phyloP scores from a whole-genome alignment of 2,888 invertebrate genomes.

The Tortrix viridana region DNA sequence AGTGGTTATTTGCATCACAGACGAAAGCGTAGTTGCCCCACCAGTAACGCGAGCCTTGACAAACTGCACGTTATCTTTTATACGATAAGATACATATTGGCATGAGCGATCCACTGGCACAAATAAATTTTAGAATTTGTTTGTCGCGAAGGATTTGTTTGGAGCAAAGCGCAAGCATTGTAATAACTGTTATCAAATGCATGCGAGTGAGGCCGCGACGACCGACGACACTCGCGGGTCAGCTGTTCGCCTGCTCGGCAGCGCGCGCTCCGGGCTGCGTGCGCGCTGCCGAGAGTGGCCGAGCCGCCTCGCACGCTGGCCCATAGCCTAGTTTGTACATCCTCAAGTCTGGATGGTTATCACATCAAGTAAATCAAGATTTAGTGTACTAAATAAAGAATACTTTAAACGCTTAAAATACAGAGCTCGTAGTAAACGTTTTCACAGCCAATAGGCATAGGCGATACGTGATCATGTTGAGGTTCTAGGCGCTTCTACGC shows the following conservation, averaged over 20 bases:
- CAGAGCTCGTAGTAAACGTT: too few species aligned
- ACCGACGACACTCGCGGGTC: conserved; percentile 44
- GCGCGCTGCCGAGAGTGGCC: too few species aligned
- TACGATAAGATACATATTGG: conserved; percentile 6
- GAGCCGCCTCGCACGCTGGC: too few species aligned
- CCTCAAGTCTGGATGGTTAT: too few species aligned
- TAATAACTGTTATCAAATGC: conserved; percentile 55
- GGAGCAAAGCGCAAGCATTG: conserved; percentile 26
- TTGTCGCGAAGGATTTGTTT: not conserved
- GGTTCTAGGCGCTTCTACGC: too few species aligned
- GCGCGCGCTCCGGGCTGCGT: too few species aligned
- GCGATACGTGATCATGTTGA: too few species aligned
- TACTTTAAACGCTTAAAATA: too few species aligned
- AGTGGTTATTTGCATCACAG: conserved; percentile 48
- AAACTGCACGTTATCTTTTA: not conserved
- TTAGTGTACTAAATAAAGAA: too few species aligned
- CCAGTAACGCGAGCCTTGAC: conserved; percentile 22
- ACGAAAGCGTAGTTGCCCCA: conserved; percentile 40
- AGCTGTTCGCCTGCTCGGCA: conserved; percentile 25
- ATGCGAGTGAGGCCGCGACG: conserved; percentile 39
- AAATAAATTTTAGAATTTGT: conserved; percentile 9
- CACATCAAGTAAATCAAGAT: too few species aligned
- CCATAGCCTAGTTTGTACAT: too few species aligned
- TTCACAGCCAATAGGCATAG: too few species aligned
- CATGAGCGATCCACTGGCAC: not conserved